phyloP scores from a whole-genome alignment of 92 coral and sea anemone genomes.

The Porites lobata region DNA sequence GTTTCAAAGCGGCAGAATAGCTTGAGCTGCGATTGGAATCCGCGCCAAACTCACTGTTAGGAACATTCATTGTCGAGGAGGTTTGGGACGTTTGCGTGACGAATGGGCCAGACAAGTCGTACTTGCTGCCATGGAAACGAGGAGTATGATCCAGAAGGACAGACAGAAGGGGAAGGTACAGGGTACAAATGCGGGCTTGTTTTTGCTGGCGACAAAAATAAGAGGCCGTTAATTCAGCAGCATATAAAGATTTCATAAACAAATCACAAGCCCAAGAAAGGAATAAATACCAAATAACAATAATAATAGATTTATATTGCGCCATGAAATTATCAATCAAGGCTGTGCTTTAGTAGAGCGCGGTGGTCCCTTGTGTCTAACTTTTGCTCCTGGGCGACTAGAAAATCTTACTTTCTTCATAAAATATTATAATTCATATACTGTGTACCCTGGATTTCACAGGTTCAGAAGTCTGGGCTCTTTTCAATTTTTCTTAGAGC shows the following conservation, averaged over 20 bases:
- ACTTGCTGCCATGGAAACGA: conserved; percentile 97
- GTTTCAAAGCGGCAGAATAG: conserved; percentile 76
- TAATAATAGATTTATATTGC: too few relatives aligned
- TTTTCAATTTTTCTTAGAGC: neutral
- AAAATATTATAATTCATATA: too few relatives aligned
- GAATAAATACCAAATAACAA: too few relatives aligned
- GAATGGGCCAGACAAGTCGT: conserved; percentile 79
- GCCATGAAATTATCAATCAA: too few relatives aligned
- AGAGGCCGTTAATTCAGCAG: neutral
- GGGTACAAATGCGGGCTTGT: conserved; percentile 90
- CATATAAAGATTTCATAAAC: too few relatives aligned
- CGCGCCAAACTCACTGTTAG: conserved; percentile 69
- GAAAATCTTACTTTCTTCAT: too few relatives aligned
- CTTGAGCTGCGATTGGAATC: conserved; percentile 97
- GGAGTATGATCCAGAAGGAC: conserved; percentile 96
- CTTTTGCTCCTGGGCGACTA: too few relatives aligned
- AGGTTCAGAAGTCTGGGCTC: too few relatives aligned
- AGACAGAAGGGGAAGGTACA: conserved; percentile 95
- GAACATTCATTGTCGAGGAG: conserved; percentile 69
- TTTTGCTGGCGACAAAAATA: conserved; percentile 18
- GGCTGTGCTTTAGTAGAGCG: too few relatives aligned
- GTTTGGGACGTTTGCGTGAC: conserved; percentile 76
- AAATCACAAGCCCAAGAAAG: too few relatives aligned
- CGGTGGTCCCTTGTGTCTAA: too few relatives aligned
- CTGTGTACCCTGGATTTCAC: too few relatives aligned